A percentile compares a stretch with the other conserved stretches of the same genome.
Evolutionary conservation across 1,140 invertebrate genomes (phyloP).

Genomic region (Littorina saxatilis): DNA sequence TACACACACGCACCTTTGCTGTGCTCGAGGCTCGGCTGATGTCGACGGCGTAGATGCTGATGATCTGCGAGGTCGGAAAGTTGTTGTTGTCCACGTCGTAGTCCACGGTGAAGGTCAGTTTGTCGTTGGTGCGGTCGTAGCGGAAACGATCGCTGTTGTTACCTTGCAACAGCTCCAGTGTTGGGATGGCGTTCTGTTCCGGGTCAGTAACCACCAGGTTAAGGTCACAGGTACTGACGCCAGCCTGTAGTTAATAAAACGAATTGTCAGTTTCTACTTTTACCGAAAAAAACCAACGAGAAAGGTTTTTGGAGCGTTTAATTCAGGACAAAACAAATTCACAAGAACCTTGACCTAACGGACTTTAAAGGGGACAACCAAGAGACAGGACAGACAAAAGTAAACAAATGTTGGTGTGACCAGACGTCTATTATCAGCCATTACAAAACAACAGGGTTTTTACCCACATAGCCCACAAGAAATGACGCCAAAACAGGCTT

Average conservation of each 20-base stretch:
- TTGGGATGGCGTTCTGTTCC: conserved; percentile 38
- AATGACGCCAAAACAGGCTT: too few relatives aligned
- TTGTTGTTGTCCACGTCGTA: conserved; percentile 44
- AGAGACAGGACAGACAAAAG: too few relatives aligned
- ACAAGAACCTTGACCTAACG: background rate
- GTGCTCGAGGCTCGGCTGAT: conserved; percentile 9
- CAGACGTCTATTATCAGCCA: too few relatives aligned
- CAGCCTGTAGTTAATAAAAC: conserved; percentile 33
- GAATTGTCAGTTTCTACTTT: background rate
- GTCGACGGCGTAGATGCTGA: conserved; percentile 44
- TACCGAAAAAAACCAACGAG: background rate
- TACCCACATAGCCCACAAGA: too few relatives aligned
- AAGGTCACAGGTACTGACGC: conserved; percentile 36
- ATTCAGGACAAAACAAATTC: background rate
- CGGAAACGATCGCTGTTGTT: conserved; percentile 43
- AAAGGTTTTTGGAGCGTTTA: too few relatives aligned
- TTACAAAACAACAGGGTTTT: too few relatives aligned
- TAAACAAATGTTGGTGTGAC: too few relatives aligned
- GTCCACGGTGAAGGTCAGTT: conserved; percentile 44
- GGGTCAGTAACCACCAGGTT: conserved; percentile 31
- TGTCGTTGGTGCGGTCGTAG: conserved; percentile 12
- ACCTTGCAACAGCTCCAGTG: conserved; percentile 15
- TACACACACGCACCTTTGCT: too few relatives aligned
- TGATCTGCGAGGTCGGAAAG: conserved; percentile 21
- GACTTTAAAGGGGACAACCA: too few relatives aligned